Percentiles rank a stretch among this genome's conserved stretches.
These are phyloP conservation scores for Chymomyza caudatula DNA, from an alignment of 2,888 invertebrate genomes.

Conservation along the genomic window DNA sequence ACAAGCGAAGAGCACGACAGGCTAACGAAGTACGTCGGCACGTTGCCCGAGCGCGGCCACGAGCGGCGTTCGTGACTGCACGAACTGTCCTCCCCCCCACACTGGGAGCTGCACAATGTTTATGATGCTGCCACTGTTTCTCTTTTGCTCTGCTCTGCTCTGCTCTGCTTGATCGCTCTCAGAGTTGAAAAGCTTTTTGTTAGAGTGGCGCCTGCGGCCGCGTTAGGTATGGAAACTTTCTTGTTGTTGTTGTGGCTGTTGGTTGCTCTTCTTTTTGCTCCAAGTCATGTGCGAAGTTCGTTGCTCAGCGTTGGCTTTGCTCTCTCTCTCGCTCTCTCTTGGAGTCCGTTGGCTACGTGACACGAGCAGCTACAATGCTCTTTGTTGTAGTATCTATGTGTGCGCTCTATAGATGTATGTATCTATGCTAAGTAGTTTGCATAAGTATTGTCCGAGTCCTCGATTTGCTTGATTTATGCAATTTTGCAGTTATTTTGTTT, in stretches of 20 bases:
- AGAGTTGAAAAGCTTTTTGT: neutral
- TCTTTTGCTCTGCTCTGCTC: neutral
- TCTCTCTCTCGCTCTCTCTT: neutral
- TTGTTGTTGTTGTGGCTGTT: neutral
- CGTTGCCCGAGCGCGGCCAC: no score
- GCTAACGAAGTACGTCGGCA: no score
- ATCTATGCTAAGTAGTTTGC: neutral
- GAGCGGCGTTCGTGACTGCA: no score
- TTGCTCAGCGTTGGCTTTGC: neutral
- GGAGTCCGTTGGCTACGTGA: conserved; percentile 20
- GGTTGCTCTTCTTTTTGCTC: neutral
- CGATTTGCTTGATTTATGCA: conserved; percentile 35
- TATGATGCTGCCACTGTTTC: neutral
- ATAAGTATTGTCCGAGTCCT: conserved; percentile 14
- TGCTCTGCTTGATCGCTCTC: neutral
- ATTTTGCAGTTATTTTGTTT: conserved; percentile 10
- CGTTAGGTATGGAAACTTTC: conserved; percentile 3
- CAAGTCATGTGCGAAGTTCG: neutral
- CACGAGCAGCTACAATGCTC: conserved; percentile 10
- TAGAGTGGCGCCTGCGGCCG: neutral
- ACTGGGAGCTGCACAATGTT: neutral
- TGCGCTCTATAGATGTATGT: neutral
- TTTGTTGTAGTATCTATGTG: neutral
- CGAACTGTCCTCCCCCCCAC: no score
- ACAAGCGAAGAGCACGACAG: neutral